phyloP scores from a whole-genome alignment of 2,888 invertebrate genomes.

The Maniola hyperantus region DNA sequence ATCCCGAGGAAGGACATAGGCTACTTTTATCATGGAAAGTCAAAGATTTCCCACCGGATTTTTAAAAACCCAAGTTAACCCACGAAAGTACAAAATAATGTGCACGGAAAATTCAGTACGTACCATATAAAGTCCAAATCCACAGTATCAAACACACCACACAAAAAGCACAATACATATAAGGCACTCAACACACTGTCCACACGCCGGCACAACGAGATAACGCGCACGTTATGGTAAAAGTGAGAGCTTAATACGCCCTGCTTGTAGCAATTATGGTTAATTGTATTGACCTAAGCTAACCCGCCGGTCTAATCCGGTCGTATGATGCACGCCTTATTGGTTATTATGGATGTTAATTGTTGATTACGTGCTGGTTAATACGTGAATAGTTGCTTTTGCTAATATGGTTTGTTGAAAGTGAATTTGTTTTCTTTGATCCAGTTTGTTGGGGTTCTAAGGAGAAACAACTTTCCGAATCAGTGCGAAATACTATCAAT shows the following conservation, averaged over 20 bases:
- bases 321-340: constrained; percentile 64
- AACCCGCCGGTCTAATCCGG: constrained; percentile 75
- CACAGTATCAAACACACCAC: background rate
- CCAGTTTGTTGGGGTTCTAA: background rate
- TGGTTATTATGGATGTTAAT: constrained; percentile 36
- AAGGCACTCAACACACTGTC: constrained; percentile 31
- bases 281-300: constrained; percentile 81
- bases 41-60: too few species aligned
- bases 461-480: background rate
- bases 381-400: background rate
- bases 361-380: constrained; percentile 15
- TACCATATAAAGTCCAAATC: constrained; percentile 6
- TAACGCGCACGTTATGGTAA: constrained; percentile 47
- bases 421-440: constrained; percentile 1
- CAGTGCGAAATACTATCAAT: background rate
- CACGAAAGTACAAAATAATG: background rate
- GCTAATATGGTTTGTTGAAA: constrained; percentile 6
- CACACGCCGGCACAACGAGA: constrained; percentile 39
- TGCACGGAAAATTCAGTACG: background rate
- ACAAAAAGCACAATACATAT: constrained; percentile 21
- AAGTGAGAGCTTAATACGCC: constrained; percentile 63
- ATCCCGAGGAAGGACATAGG: too few species aligned
- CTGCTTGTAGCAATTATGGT: constrained; percentile 65
- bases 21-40: too few species aligned
- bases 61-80: too few species aligned